Evolutionary conservation across 2,797 vertebrate genomes (phyloP), one percentile per base, ranked within the genome.

Genomic region (Clarias fuscus): DNA sequence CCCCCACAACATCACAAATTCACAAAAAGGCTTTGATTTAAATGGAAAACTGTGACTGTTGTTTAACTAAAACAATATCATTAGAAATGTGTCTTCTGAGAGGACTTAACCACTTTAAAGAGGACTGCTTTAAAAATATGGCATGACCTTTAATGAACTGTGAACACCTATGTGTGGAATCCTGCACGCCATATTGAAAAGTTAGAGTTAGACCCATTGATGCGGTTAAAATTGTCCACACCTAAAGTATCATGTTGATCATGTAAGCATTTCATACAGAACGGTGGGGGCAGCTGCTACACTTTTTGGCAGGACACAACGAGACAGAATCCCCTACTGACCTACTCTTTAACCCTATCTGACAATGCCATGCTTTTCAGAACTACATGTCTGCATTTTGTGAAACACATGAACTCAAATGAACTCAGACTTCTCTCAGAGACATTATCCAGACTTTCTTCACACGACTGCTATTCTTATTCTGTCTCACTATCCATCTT

Each of bases 261-360:
- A 56, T 30, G 14, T 62, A 61, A 85, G 80, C 71, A 67, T 82
- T 82, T 82, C 53, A 58, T n/a, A 71, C 65, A 64, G 22, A 79
- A 61, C 13, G 14, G 48, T 75, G 13, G 22, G 22, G 85, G 59
- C 64, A 77, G 82, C 86, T 80, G 67, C 24, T 61, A 24, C 18
- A 76, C 18, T 86, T 58, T 81, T 83, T 87, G 80, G 84, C 84
- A 84, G 84, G n/a, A 83, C 82, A 88, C 6, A 11, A 73, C 18
- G 65, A 84, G 48, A 56, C 61, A 81, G 20, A 24, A 27, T 24
- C n/a, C 43, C 48, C 40, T 71, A 24, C 13, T 70, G 67, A 37
- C 67, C 48, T 59, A 58, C 67, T 2, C 6, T 71, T 24, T 59
- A 71, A 71, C 5, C 64, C 17, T 10, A 20, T 30, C 8, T 56